Evolutionary conservation across 2,888 invertebrate species (phyloP).

Genomic region (Harmothoe impar): DNA sequence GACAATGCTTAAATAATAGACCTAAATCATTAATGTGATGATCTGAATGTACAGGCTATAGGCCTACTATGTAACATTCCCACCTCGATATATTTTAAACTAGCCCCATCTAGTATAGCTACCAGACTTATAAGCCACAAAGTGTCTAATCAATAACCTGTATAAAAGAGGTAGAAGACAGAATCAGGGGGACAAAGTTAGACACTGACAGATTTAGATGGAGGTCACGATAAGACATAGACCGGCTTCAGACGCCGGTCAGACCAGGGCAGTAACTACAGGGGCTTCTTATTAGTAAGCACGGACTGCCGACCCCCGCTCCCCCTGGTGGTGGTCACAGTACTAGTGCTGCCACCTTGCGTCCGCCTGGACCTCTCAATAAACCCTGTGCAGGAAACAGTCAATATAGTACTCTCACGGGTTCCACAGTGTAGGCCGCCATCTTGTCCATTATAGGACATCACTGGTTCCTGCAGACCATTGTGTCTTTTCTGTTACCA

Average conservation of each 20-base stretch:
- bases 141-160: background rate
- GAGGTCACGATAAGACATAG: conserved; percentile 5
- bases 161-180: background rate
- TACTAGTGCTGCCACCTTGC: background rate
- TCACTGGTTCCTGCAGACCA: too few species aligned
- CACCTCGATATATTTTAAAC: too few species aligned
- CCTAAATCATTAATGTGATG: too few species aligned
- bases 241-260: background rate
- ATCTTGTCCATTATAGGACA: too few species aligned
- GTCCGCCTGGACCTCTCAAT: conserved; percentile 10
- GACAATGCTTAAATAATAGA: too few species aligned
- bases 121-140: too few species aligned
- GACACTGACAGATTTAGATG: background rate
- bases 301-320: background rate
- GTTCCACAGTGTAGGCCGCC: too few species aligned
- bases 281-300: conserved; percentile 25
- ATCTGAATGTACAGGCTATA: too few species aligned
- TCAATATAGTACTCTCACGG: background rate
- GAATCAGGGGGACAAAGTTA: too few species aligned
- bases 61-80: too few species aligned
- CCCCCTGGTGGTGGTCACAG: background rate
- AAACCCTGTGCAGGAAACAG: background rate
- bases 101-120: too few species aligned
- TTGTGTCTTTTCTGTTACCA: too few species aligned
- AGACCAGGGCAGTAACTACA: conserved; percentile 16